Evolutionary conservation across 1,140 invertebrate species (phyloP).

Genomic region (Brachionus plicatilis): DNA sequence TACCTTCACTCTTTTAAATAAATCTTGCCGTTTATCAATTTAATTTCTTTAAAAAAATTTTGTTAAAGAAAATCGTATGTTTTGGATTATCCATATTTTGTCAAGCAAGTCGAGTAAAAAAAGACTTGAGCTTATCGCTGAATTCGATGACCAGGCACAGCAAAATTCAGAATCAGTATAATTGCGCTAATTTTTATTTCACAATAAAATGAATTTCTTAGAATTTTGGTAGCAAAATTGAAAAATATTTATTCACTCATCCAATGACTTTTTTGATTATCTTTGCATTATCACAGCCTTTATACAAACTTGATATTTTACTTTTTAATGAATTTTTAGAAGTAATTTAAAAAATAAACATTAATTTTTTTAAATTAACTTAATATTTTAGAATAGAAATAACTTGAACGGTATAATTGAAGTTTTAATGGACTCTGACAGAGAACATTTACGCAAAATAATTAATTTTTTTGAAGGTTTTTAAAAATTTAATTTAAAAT

Average conservation of each 20-base stretch:
- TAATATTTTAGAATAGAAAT: background rate
- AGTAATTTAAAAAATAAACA: background rate
- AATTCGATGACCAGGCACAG: background rate
- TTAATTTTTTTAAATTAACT: background rate
- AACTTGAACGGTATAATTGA: background rate
- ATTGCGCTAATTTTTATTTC: too few relatives aligned
- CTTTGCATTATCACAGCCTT: background rate
- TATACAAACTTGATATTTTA: conserved; percentile 2
- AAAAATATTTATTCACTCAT: background rate
- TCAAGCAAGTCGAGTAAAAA: background rate
- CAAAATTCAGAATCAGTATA: background rate
- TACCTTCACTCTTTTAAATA: too few relatives aligned
- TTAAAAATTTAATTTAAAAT: background rate
- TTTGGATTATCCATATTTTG: background rate
- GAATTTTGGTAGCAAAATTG: background rate
- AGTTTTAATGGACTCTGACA: background rate
- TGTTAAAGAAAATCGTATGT: background rate
- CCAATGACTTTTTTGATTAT: background rate
- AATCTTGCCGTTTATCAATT: too few relatives aligned
- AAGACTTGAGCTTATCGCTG: background rate
- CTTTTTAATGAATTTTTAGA: background rate
- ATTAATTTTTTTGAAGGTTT: background rate
- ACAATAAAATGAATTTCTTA: background rate
- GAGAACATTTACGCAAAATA: background rate
- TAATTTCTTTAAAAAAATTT: background rate